Evolutionary conservation across 2,797 vertebrate genomes (phyloP), one percentile per base, ranked within the genome.

Genomic region (Melanotaenia maccullochi): DNA sequence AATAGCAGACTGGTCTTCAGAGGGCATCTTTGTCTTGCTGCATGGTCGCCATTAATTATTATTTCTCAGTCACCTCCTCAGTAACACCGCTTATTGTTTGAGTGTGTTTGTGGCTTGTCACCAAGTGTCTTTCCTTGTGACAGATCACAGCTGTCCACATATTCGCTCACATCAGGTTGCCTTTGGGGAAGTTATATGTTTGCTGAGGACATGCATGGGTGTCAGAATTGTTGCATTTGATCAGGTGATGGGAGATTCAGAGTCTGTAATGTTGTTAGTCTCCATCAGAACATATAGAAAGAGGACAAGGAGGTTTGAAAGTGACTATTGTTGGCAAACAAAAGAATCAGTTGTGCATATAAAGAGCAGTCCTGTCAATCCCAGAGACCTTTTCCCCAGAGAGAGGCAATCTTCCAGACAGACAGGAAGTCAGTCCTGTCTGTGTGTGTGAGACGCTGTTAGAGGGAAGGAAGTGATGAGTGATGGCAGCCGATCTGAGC

Each of bases 391-490:
- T 64, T 65, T 71, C 81, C 73, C 81, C 47, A 59, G 80, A 90
- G 87, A 90, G 70, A 75, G 73, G 42, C 75, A 64, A 73, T 85
- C 71, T 81, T 55, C 65, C 81, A 90, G 82, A 87, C 80, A 90
- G 86, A 83, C 87, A 90, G 87, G 85, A 90, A 89, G 88, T 91
- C 83, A 85, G 59, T 61, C 42, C 68, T 74, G 79, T 84, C 85
- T 83, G 75, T 64, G 61, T 78, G 82, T 81, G 32, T 33, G 32
- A 30, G 83, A 75, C 79, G 74, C 75, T 78, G 1, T 16, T 56
- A 72, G 78, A n/a, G 57, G 67, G 79, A 65, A 81, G 72, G 81
- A 87, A 68, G 60, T 89, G 86, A 90, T 85, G 89, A 85, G 85
- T 7, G 60, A 73, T 82, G 88, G 84, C 85, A 90, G 82, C 35